These are phyloP conservation scores for Xanthorhoe designata DNA, from an alignment of 2,888 invertebrate genomes.

Conservation along the genomic window DNA sequence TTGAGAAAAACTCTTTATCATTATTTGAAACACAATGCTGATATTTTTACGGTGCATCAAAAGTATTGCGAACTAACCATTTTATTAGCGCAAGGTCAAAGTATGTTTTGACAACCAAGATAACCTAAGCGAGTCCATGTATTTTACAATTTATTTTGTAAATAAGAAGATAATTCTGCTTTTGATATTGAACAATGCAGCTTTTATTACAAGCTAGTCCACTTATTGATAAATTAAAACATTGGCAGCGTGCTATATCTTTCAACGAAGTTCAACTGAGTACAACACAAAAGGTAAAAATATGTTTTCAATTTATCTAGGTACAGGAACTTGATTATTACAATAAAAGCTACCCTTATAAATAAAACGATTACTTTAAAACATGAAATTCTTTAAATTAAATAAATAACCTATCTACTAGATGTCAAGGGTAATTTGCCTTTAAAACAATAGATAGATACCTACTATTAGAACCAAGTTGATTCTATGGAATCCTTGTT, in stretches of 20 bases:
- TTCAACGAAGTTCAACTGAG: conserved; percentile 84
- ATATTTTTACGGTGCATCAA: not conserved
- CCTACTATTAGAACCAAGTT: too few relatives aligned
- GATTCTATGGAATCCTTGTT: not conserved
- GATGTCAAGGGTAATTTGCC: not conserved
- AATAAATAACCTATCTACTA: not conserved
- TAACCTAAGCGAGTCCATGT: conserved; percentile 36
- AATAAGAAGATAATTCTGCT: conserved; percentile 44
- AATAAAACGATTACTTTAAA: not conserved
- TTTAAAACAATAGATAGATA: too few relatives aligned
- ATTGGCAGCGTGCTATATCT: conserved; percentile 78
- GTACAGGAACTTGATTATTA: not conserved
- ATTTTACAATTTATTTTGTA: conserved; percentile 42
- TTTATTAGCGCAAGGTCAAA: conserved; percentile 9
- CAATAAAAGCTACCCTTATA: not conserved
- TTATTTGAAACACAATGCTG: not conserved
- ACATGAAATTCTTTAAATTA: not conserved
- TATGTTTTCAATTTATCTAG: not conserved
- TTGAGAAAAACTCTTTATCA: not conserved
- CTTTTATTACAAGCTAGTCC: conserved; percentile 84
- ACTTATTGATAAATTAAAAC: conserved; percentile 82
- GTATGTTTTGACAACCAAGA: conserved; percentile 38
- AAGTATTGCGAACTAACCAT: not conserved
- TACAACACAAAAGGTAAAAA: conserved; percentile 89
- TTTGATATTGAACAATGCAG: conserved; percentile 64